Conservation (phyloP, 1,140 invertebrate genomes). For the Acromyrmex charruanus region DNA sequence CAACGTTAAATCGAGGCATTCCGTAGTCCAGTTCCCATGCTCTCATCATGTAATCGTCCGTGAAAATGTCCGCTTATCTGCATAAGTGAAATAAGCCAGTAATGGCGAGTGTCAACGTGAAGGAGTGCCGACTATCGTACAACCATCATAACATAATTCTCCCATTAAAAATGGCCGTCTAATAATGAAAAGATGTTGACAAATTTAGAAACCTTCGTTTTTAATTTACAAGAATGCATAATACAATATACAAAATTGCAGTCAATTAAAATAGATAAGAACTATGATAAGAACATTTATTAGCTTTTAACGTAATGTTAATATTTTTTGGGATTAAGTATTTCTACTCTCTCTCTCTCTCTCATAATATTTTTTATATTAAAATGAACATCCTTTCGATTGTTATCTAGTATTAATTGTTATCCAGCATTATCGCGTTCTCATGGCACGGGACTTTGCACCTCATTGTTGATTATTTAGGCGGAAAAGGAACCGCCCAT, state of each 20-base stretch:
- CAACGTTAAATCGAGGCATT: constrained; percentile 65
- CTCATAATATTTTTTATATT: neutral
- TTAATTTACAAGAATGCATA: neutral
- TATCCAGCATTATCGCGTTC: constrained; percentile 11
- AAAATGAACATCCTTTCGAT: neutral
- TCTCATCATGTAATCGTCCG: constrained; percentile 55
- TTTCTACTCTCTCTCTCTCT: neutral
- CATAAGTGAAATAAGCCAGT: constrained; percentile 16
- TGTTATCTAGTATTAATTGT: neutral
- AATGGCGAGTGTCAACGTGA: neutral
- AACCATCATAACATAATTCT: neutral
- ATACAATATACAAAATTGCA: neutral
- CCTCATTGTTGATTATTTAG: constrained; percentile 65
- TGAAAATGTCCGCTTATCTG: constrained; percentile 46
- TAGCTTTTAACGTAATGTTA: neutral
- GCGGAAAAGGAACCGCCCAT: constrained; percentile 80
- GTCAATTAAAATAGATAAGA: neutral
- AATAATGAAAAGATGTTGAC: neutral
- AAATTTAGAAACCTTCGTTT: neutral
- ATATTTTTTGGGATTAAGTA: neutral
- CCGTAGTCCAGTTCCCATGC: constrained; percentile 67
- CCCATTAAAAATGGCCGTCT: neutral
- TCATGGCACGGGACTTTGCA: constrained; percentile 69
- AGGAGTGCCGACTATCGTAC: neutral
- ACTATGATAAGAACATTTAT: neutral